phyloP scores from a whole-genome alignment of 2,888 invertebrate genomes.

The Gordius sp. region DNA sequence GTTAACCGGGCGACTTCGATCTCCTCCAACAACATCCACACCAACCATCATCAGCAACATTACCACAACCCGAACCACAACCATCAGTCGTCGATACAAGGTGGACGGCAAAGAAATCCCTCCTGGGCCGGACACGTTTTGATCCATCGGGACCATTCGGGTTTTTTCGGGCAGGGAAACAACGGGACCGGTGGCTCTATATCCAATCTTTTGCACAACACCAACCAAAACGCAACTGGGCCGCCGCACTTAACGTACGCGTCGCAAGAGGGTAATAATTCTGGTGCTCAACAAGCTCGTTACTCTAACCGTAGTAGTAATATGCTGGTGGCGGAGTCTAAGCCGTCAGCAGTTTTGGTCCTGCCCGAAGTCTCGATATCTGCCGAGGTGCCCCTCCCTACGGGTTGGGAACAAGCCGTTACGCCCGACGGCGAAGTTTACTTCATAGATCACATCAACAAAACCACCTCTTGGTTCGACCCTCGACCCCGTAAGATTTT shows the following conservation, averaged over 20 bases:
- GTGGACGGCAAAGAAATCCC: not conserved
- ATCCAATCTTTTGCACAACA: no score
- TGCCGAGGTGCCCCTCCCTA: constrained; percentile 18
- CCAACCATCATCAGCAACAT: not conserved
- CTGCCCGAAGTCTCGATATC: no score
- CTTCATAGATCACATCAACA: constrained; percentile 18
- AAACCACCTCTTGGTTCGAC: constrained; percentile 19
- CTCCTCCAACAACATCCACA: not conserved
- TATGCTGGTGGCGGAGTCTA: no score
- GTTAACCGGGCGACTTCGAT: not conserved
- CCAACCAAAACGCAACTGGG: no score
- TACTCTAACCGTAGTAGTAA: no score
- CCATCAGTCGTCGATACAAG: not conserved
- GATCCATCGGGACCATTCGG: no score
- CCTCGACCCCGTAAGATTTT: constrained; percentile 19
- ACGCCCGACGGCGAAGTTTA: constrained; percentile 18
- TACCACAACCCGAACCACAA: not conserved
- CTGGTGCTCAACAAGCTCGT: no score
- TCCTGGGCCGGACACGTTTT: not conserved
- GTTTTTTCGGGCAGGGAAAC: no score
- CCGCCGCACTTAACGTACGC: no score
- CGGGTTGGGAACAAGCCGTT: constrained; percentile 17
- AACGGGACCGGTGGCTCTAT: no score
- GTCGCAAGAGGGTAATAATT: no score
- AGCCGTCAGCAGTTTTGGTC: not conserved